A percentile compares a stretch with the other conserved stretches of the same genome.
Evolutionary conservation across 2,113 vertebrate genomes (phyloP).

Genomic region (Sphaerodactylus townsendi): DNA sequence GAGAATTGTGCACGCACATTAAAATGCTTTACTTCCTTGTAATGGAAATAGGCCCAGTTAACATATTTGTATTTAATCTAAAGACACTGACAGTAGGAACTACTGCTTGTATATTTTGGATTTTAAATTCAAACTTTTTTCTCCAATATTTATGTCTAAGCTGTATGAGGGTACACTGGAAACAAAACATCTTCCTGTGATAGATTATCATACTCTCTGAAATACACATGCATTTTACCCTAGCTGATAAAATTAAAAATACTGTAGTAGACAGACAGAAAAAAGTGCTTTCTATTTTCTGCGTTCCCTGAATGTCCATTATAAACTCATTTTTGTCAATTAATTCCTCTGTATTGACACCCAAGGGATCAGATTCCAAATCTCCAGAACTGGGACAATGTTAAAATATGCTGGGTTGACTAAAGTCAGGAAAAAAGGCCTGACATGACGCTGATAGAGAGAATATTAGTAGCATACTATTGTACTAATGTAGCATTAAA

Average conservation of each 20-base stretch:
- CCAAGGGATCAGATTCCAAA: neutral
- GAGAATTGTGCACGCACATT: neutral
- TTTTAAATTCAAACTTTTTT: neutral
- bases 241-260: neutral
- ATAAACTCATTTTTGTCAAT: neutral
- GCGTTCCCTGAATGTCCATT: neutral
- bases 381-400: neutral
- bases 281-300: neutral
- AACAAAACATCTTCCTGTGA: neutral
- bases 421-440: neutral
- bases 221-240: neutral
- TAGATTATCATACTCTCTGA: neutral
- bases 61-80: neutral
- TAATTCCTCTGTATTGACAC: neutral
- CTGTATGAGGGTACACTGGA: neutral
- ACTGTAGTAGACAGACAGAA: neutral
- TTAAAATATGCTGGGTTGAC: neutral
- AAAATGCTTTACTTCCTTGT: neutral
- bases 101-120: neutral
- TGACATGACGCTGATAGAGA: neutral
- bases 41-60: neutral
- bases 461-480: neutral
- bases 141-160: neutral
- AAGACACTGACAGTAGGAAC: neutral
- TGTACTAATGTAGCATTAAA: neutral